phyloP scores from a whole-genome alignment of 1,140 invertebrate genomes.

The Hydropsyche tenuis region DNA sequence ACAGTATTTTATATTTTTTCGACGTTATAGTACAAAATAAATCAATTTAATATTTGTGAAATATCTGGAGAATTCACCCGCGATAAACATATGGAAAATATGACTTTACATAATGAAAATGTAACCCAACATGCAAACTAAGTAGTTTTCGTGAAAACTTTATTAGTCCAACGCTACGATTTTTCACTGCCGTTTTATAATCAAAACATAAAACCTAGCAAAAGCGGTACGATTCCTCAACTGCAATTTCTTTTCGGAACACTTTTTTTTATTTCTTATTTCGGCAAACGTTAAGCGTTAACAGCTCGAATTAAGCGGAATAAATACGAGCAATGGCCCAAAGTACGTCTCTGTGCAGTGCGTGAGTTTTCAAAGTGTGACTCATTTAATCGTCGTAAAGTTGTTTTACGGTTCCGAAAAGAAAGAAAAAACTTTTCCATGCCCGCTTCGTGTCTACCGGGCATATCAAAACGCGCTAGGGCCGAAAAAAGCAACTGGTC shows the following conservation, averaged over 20 bases:
- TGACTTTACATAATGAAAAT: conserved; percentile 10
- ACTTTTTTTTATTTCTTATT: neutral
- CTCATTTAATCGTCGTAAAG: conserved; percentile 38
- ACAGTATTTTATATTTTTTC: neutral
- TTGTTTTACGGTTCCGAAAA: conserved; percentile 29
- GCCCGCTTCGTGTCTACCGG: conserved; percentile 33
- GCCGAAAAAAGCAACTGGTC: conserved; percentile 14
- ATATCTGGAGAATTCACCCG: neutral
- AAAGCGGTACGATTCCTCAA: neutral
- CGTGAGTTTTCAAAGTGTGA: conserved; percentile 39
- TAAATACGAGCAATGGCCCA: conserved; percentile 20
- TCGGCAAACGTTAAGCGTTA: no score
- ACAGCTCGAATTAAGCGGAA: conserved; percentile 17
- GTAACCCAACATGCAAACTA: neutral
- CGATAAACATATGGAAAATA: neutral
- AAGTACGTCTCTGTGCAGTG: conserved; percentile 18
- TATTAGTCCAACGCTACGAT: neutral
- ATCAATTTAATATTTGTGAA: conserved; percentile 19
- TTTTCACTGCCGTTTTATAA: neutral
- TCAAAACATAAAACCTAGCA: no score
- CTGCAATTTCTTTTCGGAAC: neutral
- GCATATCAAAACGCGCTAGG: conserved; percentile 30
- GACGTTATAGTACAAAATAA: conserved; percentile 7
- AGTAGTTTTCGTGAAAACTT: neutral
- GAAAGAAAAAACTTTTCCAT: conserved; percentile 15